Evolutionary conservation across 2,113 vertebrate genomes (phyloP), one percentile per base, ranked within the genome.

Genomic region (Passer domesticus): DNA sequence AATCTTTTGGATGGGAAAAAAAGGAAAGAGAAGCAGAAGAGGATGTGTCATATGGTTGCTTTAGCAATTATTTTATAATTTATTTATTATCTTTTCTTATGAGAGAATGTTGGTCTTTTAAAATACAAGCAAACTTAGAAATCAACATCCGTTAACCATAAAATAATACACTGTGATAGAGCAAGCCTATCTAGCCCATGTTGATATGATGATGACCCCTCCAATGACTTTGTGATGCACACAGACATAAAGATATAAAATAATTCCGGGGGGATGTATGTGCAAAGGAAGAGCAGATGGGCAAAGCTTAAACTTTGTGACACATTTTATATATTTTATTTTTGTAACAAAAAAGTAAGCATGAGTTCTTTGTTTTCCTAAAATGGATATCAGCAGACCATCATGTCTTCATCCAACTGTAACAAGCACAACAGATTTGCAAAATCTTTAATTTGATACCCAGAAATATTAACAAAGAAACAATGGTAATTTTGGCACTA

Each of bases 11-110:
- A 91, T 69, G 6, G 43, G 23, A 77, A 68, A 87, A 47, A 85
- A 67, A 55, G 11, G 19, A 92, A 94, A 86, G 18, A 77, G 47
- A 83, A 68, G 10, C 7, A 75, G 25, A 75, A 90, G 4, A 70
- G 7, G 28, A 85, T 91, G 23, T 92, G 82, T 79, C 84, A 77
- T 72, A 44, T 46, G 15, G 44, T 58, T 62, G 22, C 33, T 83
- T 83, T 72, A 88, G 24, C 39, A 83, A 83, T 83, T 80, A 95
- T 83, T 91, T 76, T 92, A 52, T 67, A 86, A 83, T 80, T 83
- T 83, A 60, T 92, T 82, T 91, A 49, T 87, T 72, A 33, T 68
- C 7, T 43, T 91, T 89, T 91, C 35, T 21, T 83, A 7, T 4
- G 15, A 66, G 24, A 64, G 4, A 69, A 82, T 73, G 16, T 47